Percentiles rank a stretch among this genome's conserved stretches.
Evolutionary conservation across 37 sponge, comb jelly and placozoan species (phyloP).

Genomic region (Dysidea cf. avara): DNA sequence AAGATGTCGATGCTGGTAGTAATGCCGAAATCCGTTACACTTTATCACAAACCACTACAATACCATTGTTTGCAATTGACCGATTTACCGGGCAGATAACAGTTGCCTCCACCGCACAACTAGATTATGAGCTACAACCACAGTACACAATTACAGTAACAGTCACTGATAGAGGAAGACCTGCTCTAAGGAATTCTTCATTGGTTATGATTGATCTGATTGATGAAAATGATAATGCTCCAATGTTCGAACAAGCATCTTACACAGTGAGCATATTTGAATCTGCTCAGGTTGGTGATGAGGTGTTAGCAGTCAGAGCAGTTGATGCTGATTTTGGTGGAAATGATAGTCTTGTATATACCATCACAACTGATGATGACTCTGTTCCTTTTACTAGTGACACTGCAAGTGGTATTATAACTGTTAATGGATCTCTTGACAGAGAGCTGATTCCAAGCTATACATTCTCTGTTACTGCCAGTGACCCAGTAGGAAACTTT

Average conservation of each 20-base stretch:
- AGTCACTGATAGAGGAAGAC: slow-evolving; percentile 62
- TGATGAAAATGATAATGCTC: slow-evolving; percentile 73
- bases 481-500: no score
- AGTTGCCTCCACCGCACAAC: slow-evolving; percentile 11
- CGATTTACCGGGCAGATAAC: slow-evolving; percentile 24
- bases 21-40: slow-evolving; percentile 56
- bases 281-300: slow-evolving; percentile 21
- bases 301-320: slow-evolving; percentile 18
- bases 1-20: slow-evolving; percentile 44
- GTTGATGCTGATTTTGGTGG: slow-evolving; percentile 39
- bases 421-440: slow-evolving; percentile 24
- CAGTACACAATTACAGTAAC: slow-evolving; percentile 23
- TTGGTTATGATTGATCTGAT: slow-evolving; percentile 26
- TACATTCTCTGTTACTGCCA: no score
- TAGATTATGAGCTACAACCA: slow-evolving; percentile 35
- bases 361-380: neutral
- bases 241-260: slow-evolving; percentile 22
- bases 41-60: neutral
- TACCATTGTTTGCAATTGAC: slow-evolving; percentile 30
- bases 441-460: no score
- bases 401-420: slow-evolving; percentile 25
- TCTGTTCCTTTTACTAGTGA: slow-evolving; percentile 17
- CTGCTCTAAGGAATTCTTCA: slow-evolving; percentile 31
- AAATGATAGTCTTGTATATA: slow-evolving; percentile 37
- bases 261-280: slow-evolving; percentile 12